Evolutionary conservation across 2,797 vertebrate species (phyloP), one percentile per base, ranked within the genome.

Genomic region (Mormyrus proboscirostris): DNA sequence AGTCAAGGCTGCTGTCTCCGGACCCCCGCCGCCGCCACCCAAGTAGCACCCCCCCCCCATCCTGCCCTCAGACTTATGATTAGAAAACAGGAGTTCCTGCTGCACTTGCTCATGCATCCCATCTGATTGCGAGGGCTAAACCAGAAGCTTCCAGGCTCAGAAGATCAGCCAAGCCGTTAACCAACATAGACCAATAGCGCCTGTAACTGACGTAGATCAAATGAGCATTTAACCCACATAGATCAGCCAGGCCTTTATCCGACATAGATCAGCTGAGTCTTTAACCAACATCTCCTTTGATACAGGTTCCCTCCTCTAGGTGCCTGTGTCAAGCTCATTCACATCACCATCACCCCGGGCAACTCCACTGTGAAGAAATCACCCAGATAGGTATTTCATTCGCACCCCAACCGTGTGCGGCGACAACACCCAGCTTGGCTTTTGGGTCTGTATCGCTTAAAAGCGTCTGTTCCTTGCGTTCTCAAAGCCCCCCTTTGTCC

Each of bases 31-130:
- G 50, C 88, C 86, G 8, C 38, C 19, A 33, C 59, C 59, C 59
- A 62, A 62, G 59, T 3, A 62, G 59, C 59, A 25, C 2, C 14
- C 79, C 87, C 90, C 84, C 16, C 16, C 69, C n/a, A 38, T 25
- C 59, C 22, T 84, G 83, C 29, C 10, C 5, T 87, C 14, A 87
- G 12, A 88, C 91, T 92, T 92, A 93, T 94, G 94, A 94, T 95
- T 95, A 94, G 94, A 93, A 95, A 94, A 91, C 91, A 92, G 90
- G 94, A 92, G 91, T 93, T 93, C 90, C 92, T 94, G 92, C 89
- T 91, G 94, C 90, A 94, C 91, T 94, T 93, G 92, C 89, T 94
- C 91, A 89, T 93, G 91, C 88, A 91, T 92, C 91, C 88, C 93
- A 92, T 89, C 87, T 51, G 50, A 84, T 29, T 25, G 10, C 2